These are phyloP conservation scores for Idaea dimidiata DNA, from an alignment of 2,888 invertebrate genomes.

Conservation along the genomic window DNA sequence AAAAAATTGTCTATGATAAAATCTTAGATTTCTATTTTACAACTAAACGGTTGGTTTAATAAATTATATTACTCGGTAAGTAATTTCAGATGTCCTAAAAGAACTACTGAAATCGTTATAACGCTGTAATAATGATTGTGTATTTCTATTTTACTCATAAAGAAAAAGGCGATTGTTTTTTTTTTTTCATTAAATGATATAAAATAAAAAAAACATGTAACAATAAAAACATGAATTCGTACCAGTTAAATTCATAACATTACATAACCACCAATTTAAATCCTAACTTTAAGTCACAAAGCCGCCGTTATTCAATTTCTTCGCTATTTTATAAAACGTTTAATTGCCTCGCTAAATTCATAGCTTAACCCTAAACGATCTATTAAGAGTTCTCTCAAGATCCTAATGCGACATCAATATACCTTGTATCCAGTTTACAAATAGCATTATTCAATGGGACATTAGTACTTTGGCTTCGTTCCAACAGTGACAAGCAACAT, in stretches of 20 bases:
- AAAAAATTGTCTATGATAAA: neutral
- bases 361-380: constrained; percentile 55
- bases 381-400: constrained; percentile 51
- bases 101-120: no score
- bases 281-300: no score
- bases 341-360: constrained; percentile 31
- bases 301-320: no score
- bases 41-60: neutral
- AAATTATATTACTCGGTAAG: neutral
- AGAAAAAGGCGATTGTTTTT: no score
- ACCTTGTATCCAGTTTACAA: constrained; percentile 57
- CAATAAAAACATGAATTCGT: no score
- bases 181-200: no score
- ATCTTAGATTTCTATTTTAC: neutral
- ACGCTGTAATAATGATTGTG: no score
- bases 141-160: no score
- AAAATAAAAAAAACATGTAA: no score
- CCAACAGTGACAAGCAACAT: constrained; percentile 53
- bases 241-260: no score
- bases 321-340: neutral
- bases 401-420: constrained; percentile 42
- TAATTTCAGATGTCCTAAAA: no score
- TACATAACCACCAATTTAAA: no score
- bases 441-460: constrained; percentile 77
- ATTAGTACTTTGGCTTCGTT: constrained; percentile 72